phyloP scores from a whole-genome alignment of 2,888 invertebrate species.

The Sminthurinus aureus region DNA sequence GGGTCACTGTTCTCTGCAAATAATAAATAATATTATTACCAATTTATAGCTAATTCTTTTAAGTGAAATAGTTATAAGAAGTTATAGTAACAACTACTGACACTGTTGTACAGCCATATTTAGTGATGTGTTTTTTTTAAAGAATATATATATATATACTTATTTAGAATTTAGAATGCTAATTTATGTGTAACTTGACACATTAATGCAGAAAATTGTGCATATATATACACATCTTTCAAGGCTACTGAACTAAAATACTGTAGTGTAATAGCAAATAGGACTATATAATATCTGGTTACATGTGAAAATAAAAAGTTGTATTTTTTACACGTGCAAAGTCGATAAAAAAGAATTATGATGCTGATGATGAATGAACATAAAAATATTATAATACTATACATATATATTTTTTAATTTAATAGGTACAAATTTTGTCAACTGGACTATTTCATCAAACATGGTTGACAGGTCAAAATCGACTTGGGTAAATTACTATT shows the following conservation, averaged over 20 bases:
- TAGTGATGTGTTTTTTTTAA: background rate
- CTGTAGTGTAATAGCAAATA: too few relatives aligned
- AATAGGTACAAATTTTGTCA: slow-evolving; percentile 55
- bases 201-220: background rate
- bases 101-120: background rate
- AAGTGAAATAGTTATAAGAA: too few relatives aligned
- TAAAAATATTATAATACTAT: background rate
- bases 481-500: slow-evolving; percentile 41
- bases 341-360: background rate
- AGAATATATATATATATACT: too few relatives aligned
- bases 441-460: slow-evolving; percentile 57
- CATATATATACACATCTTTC: background rate
- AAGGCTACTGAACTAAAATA: too few relatives aligned
- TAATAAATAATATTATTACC: too few relatives aligned
- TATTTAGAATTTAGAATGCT: background rate
- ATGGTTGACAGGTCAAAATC: slow-evolving; percentile 58
- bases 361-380: background rate
- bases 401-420: background rate
- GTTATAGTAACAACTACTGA: too few relatives aligned
- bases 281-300: too few relatives aligned
- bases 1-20: too few relatives aligned
- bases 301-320: too few relatives aligned
- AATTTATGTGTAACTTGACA: too few relatives aligned
- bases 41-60: too few relatives aligned
- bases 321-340: too few relatives aligned